Percentiles rank a stretch among this genome's conserved stretches.
These are phyloP conservation scores for Fukomys damarensis DNA, from an alignment of 2,113 vertebrate species.

Conservation along the genomic window DNA sequence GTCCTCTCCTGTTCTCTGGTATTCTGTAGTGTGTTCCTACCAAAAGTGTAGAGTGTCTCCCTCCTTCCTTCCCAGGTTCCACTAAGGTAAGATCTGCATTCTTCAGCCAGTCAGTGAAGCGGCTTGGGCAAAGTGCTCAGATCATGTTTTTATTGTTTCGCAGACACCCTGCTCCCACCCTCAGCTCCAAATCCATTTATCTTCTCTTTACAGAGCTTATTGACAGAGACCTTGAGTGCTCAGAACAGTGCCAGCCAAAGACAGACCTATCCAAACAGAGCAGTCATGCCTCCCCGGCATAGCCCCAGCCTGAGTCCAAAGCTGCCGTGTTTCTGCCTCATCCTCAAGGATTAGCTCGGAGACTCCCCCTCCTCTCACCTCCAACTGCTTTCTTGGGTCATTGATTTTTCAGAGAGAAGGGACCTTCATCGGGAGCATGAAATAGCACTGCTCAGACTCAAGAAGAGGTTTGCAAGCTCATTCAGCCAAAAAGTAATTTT, in stretches of 20 bases:
- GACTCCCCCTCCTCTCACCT: constrained; percentile 3
- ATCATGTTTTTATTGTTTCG: constrained; percentile 67
- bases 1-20: background rate
- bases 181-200: constrained; percentile 73
- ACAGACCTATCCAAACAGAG: constrained; percentile 43
- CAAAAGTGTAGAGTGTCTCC: background rate
- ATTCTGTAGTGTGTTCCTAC: background rate
- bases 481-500: constrained; percentile 61
- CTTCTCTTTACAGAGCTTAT: constrained; percentile 69
- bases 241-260: constrained; percentile 53
- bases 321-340: constrained; percentile 26
- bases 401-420: constrained; percentile 67
- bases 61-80: background rate
- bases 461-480: constrained; percentile 33
- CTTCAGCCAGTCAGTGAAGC: constrained; percentile 25
- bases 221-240: constrained; percentile 73
- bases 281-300: background rate
- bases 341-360: constrained; percentile 65
- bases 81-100: background rate
- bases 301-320: background rate
- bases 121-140: constrained; percentile 35
- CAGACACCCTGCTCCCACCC: constrained; percentile 44
- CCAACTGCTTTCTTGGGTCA: constrained; percentile 56
- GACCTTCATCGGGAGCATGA: constrained; percentile 35
- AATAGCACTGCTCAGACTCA: constrained; percentile 41